Base-by-base conservation (phyloP, 92 coral and sea anemone genomes). In the Desmophyllum pertusum region DNA sequence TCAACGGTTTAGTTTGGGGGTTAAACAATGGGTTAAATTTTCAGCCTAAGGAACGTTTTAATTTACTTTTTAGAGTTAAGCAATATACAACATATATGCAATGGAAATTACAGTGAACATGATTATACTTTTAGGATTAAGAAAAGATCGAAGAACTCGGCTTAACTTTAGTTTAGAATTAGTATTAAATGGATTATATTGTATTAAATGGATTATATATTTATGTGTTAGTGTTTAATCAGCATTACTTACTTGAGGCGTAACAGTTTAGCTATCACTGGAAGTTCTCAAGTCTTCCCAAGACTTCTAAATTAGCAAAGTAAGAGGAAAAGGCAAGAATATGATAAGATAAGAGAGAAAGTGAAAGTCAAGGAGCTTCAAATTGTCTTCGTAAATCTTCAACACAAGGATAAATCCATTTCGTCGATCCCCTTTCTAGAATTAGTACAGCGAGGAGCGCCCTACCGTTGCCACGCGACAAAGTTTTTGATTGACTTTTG, bases 221-320 rank as follows among this genome's bases (percentile, higher is more conserved):
- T 14, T 29, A 29, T 29, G 5, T 62, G 36, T 62, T 62, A n/a
- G 33, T 8, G 31, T 62, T 62, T 3, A 62, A 62, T 27, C 67
- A n/a, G 71, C 4, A 10, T 30, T 48, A 82, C 86, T 82, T 73
- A 82, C 86, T 55, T 72, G 72, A 82, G 21, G 39, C 25, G 59
- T 18, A 21, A 39, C 30, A 19, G 55, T 82, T n/a, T 72, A 82
- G 72, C 71, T 50, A 23, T 71, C 79, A 52, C 79, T 72, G 4
- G 86, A 40, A 27, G 79, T 17, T 27, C 30, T 61, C 67, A 69
- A 45, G 51, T 55, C 25, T 62, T 82, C 86, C 78, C 43, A 72
- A 33, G 79, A 55, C 45, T 73, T 82, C 86, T 71, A 43, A 13
- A 53, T 71, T 55, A 61, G 70, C 30, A 39, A 73, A 82, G 70